Conservation (phyloP, 2,113 vertebrate species). For the Phrynosoma platyrhinos region DNA sequence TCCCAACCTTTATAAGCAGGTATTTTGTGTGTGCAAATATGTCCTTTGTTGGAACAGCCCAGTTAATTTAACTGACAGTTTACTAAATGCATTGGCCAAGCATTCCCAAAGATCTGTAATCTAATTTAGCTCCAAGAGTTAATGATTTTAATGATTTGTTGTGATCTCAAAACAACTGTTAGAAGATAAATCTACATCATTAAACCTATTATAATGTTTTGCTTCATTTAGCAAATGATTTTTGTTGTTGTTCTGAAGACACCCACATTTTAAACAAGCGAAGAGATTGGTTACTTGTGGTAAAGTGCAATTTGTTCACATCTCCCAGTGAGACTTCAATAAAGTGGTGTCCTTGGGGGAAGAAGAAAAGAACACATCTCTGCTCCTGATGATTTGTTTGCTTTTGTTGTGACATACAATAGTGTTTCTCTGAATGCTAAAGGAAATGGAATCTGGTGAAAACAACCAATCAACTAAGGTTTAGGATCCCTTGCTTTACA, state of each 20-base stretch:
- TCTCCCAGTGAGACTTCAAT: conserved; percentile 58
- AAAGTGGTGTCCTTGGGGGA: conserved; percentile 69
- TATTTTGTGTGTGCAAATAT: background rate
- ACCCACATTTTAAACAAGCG: conserved; percentile 74
- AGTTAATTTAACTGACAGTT: conserved; percentile 37
- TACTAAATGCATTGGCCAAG: conserved; percentile 62
- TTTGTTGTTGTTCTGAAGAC: conserved; percentile 64
- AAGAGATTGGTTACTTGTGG: conserved; percentile 62
- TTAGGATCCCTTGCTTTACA: background rate
- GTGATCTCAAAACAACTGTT: conserved; percentile 83
- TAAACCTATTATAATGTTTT: conserved; percentile 80
- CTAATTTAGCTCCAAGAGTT: conserved; percentile 79
- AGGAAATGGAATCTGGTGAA: background rate
- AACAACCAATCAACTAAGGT: background rate
- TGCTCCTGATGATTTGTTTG: conserved; percentile 32
- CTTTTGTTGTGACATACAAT: background rate
- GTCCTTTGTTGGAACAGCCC: conserved; percentile 10
- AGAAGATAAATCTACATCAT: conserved; percentile 82
- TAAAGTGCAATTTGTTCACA: conserved; percentile 57
- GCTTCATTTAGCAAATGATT: conserved; percentile 82
- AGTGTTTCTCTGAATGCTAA: background rate
- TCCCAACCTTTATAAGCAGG: background rate
- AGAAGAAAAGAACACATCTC: background rate
- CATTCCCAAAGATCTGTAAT: conserved; percentile 72
- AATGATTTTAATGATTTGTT: conserved; percentile 85